These are phyloP conservation scores for Pterocles burchelli DNA, from an alignment of 2,113 vertebrate species.

Conservation along the genomic window DNA sequence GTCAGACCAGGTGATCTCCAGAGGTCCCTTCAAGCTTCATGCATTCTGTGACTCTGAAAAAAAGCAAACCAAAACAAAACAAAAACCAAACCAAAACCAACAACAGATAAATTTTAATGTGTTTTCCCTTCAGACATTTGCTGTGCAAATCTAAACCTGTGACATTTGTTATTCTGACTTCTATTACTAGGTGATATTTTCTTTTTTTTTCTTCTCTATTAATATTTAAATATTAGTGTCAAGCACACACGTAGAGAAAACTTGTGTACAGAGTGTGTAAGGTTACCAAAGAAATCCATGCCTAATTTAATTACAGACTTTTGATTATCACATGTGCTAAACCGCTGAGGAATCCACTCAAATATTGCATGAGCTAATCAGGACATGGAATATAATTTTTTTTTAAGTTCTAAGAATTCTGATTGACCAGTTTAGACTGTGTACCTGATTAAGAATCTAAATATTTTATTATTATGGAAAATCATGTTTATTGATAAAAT, in stretches of 20 bases:
- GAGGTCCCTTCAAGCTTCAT: neutral
- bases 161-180: neutral
- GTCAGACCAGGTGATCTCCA: neutral
- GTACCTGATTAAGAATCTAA: conserved; percentile 64
- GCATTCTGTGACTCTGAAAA: neutral
- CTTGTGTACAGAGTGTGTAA: conserved; percentile 29
- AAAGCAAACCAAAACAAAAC: neutral
- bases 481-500: conserved; percentile 73
- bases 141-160: neutral
- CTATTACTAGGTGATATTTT: neutral
- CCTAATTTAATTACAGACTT: conserved; percentile 64
- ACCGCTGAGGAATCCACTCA: conserved; percentile 54
- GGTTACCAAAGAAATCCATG: conserved; percentile 49
- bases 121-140: neutral
- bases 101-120: neutral
- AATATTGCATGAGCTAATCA: conserved; percentile 52
- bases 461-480: conserved; percentile 64
- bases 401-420: conserved; percentile 48
- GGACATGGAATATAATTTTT: conserved; percentile 16
- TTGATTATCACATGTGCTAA: conserved; percentile 64
- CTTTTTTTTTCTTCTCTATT: neutral
- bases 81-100: neutral
- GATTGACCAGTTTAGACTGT: conserved; percentile 62
- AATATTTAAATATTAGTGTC: conserved; percentile 53
- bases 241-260: conserved; percentile 48